Percentiles rank a stretch among this genome's conserved stretches.
These are phyloP conservation scores for Rugalucina vietnamica DNA, from an alignment of 2,888 invertebrate genomes.

Conservation along the genomic window DNA sequence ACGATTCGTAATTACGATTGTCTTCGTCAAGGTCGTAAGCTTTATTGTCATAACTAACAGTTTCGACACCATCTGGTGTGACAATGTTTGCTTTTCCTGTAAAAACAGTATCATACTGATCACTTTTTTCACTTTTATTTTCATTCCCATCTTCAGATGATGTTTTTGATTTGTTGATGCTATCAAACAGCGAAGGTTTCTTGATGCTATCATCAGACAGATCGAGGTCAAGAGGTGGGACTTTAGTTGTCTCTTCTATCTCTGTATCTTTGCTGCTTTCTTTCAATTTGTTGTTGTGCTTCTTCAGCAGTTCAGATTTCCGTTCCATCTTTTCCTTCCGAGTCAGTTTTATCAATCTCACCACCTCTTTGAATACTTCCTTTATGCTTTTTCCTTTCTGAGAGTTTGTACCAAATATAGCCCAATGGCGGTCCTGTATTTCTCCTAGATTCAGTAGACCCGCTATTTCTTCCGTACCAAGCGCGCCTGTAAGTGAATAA, in stretches of 20 bases:
- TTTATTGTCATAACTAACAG: background rate
- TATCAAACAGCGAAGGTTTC: background rate
- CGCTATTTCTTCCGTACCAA: slow-evolving; percentile 33
- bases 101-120: slow-evolving; percentile 7
- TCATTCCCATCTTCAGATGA: background rate
- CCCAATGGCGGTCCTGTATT: slow-evolving; percentile 48
- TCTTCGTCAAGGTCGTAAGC: background rate
- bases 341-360: slow-evolving; percentile 47
- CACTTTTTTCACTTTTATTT: background rate
- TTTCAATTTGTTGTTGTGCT: background rate
- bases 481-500: slow-evolving; percentile 35
- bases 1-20: too few species aligned
- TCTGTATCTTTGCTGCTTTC: background rate
- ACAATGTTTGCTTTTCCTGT: background rate
- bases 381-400: slow-evolving; percentile 36
- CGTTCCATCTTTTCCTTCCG: slow-evolving; percentile 45
- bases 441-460: slow-evolving; percentile 37
- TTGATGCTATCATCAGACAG: background rate
- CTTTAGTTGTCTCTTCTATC: background rate
- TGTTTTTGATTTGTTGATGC: background rate
- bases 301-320: slow-evolving; percentile 1
- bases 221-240: background rate
- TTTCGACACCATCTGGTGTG: background rate
- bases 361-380: slow-evolving; percentile 42
- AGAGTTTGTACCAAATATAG: slow-evolving; percentile 32